Evolutionary conservation across 1,140 invertebrate genomes (phyloP), one percentile per base, ranked within the genome.

Genomic region (Cotesia chilonis): DNA sequence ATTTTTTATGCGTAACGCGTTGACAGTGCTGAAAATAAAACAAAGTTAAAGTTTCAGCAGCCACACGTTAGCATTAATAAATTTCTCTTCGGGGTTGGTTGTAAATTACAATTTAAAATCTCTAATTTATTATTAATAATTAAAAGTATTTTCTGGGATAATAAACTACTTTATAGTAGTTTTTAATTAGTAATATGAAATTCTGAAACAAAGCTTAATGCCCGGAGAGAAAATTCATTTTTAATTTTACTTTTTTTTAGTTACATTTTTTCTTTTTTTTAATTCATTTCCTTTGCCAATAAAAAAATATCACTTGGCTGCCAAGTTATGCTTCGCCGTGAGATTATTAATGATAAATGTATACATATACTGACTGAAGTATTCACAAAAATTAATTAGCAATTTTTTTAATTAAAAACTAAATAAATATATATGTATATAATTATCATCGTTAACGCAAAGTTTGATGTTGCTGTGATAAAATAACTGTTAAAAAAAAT

Each of bases 401-500:
- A 28, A 28, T 28, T 28, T 28, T 28, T 28, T 28, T 28, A 28
- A 28, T 28, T 28, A 28, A 28, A 28, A 28, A 28, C 20, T 28
- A 28, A 28, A 41, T 9, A 14, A 14, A 41, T 41, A 41, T 41
- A 41, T 41, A 41, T 41, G 41, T 41, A 41, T 41, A 41, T 41
- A 41, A 41, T 41, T 41, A 41, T 41, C 41, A 61, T 80, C 75
- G 74, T 81, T 78, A 81, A 76, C 78, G 81, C 82, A 83, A 55
- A 64, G 52, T 85, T 82, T 84, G 80, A 73, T 85, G 78, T 84
- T 83, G 82, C 81, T 84, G 80, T 83, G 77, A 80, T 72, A 70
- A 61, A 69, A 61, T 73, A 66, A 73, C 73, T 75, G 20, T 71
- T 51, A 78, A 78, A 76, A 72, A 78, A 70, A 81, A 77, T 57